A percentile compares a stretch with the other conserved stretches of the same genome.
phyloP scores from a whole-genome alignment of 2,797 vertebrate species.

The Acrocephalus scirpaceus region DNA sequence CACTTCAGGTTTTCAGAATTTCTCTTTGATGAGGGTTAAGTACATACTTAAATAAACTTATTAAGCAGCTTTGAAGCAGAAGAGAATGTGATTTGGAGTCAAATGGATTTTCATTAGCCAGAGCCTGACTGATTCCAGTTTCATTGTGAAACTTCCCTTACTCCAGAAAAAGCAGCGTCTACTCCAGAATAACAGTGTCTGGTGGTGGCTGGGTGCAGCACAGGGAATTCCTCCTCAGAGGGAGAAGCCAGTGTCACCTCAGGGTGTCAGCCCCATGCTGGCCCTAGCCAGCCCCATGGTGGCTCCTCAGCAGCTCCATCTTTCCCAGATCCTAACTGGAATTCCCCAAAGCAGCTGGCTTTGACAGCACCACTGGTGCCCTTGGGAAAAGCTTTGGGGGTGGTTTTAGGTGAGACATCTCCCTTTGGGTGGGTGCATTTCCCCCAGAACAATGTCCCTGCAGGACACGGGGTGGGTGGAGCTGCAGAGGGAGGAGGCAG shows the following conservation, averaged over 20 bases:
- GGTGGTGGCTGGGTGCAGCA: not conserved
- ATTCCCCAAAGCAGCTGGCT: not conserved
- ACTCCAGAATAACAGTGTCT: not conserved
- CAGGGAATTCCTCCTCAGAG: fast-evolving
- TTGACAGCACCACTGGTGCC: not conserved
- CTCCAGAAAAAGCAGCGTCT: not conserved
- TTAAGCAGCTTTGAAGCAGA: not conserved
- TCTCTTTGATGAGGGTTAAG: not conserved
- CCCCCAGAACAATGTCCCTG: not conserved
- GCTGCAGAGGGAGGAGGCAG: not conserved
- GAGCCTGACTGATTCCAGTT: not conserved
- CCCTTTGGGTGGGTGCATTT: fast-evolving
- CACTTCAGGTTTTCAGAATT: not conserved
- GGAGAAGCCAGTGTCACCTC: not conserved
- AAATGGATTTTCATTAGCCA: not conserved
- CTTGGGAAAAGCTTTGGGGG: not conserved
- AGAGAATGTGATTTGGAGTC: not conserved
- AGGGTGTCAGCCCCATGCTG: not conserved
- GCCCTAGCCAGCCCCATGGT: fast-evolving
- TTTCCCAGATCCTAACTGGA: too few species aligned
- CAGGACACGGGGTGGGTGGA: not conserved
- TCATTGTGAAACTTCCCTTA: not conserved
- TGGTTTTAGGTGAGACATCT: not conserved
- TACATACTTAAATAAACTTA: not conserved
- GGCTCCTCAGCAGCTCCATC: not conserved